phyloP scores from a whole-genome alignment of 2,888 invertebrate genomes.

The Stegophylla sp. region DNA sequence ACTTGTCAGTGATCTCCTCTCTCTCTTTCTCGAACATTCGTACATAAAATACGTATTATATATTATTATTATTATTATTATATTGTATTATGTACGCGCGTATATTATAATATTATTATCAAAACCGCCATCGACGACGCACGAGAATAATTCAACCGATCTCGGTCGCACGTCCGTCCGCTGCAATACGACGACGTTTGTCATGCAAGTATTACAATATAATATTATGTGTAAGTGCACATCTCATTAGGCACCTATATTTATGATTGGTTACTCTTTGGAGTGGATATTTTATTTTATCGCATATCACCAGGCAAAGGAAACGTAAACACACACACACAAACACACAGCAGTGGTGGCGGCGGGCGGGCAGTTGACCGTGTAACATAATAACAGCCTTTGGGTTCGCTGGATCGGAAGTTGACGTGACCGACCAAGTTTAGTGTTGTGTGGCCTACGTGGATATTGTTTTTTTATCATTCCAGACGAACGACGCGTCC shows the following conservation, averaged over 20 bases:
- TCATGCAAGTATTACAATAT: not conserved
- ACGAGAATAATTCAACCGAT: conserved; percentile 19
- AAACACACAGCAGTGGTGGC: not conserved
- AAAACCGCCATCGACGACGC: not conserved
- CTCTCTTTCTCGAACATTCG: not conserved
- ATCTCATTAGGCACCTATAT: conserved; percentile 53
- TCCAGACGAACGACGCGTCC: conserved; percentile 58
- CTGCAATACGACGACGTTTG: not conserved
- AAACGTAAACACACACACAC: too few species aligned
- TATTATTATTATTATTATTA: too few species aligned
- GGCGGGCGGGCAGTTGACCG: conserved; percentile 8
- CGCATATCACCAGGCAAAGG: conserved; percentile 37
- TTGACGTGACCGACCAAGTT: conserved; percentile 59
- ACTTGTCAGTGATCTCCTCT: not conserved
- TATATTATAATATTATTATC: too few species aligned
- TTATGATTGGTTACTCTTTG: conserved; percentile 52
- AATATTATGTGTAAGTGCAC: not conserved
- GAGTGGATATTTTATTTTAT: conserved; percentile 57
- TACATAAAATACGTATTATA: not conserved
- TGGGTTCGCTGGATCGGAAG: conserved; percentile 58
- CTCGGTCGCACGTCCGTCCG: not conserved
- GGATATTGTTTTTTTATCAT: conserved; percentile 52
- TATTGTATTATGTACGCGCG: too few species aligned
- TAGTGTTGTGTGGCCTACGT: conserved; percentile 57
- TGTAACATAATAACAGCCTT: conserved; percentile 58